A percentile compares a stretch with the other conserved stretches of the same genome.
Evolutionary conservation across 37 sponge, comb jelly and placozoan species (phyloP).

Genomic region (Crambe crambe): DNA sequence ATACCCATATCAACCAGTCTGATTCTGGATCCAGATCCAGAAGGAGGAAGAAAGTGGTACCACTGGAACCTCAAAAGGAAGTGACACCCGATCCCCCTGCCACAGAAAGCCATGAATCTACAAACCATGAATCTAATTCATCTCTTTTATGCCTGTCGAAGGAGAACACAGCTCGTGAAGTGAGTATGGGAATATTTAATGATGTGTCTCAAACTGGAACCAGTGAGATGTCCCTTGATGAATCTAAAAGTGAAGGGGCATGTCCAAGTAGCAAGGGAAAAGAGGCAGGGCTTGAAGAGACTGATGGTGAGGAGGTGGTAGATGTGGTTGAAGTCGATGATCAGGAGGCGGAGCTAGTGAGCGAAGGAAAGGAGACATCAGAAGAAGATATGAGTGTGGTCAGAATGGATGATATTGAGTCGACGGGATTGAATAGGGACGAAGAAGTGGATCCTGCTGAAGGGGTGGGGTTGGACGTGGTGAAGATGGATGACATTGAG

Average conservation of each 20-base stretch:
- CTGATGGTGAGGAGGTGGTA: not conserved
- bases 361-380: not conserved
- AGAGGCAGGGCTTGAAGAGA: not conserved
- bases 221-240: not conserved
- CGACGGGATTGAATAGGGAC: conserved; percentile 2
- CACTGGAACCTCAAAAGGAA: not conserved
- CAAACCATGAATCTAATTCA: not conserved
- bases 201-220: not conserved
- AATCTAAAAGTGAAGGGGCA: not conserved
- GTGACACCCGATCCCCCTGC: not conserved
- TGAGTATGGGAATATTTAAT: not conserved
- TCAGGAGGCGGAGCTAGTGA: not conserved
- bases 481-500: not conserved
- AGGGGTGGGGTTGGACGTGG: conserved; percentile 3
- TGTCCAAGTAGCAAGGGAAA: not conserved
- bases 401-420: not conserved
- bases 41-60: not conserved
- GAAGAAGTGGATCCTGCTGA: not conserved
- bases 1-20: not conserved
- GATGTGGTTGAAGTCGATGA: not conserved
- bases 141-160: no score
- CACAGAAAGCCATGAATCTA: not conserved
- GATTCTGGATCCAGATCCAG: not conserved
- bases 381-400: not conserved
- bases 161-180: no score